Conservation (phyloP, 1,140 invertebrate species). For the Scylla paramamosain region DNA sequence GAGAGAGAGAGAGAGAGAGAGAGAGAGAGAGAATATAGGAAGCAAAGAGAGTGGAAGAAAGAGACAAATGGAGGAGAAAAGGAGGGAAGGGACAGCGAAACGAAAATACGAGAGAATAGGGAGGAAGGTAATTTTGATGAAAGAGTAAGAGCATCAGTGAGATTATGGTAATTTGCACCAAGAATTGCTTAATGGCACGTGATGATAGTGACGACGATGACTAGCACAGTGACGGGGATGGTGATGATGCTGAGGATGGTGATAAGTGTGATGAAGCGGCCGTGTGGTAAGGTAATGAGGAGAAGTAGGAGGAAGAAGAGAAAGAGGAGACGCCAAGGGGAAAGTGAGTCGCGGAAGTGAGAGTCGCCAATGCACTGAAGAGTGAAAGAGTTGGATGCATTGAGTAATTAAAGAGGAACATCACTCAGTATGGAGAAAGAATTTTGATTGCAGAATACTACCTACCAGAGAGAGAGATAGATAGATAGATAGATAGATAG, state of each 20-base stretch:
- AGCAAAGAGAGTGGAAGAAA: not conserved
- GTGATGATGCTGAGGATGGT: not conserved
- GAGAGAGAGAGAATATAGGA: not conserved
- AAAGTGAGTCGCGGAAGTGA: not conserved
- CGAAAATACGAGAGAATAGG: not conserved
- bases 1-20: not conserved
- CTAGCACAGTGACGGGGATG: not conserved
- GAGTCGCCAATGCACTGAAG: not conserved
- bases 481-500: not conserved
- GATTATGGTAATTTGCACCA: not conserved
- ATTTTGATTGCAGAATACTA: conserved; percentile 1
- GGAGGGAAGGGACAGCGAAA: not conserved
- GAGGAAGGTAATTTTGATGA: not conserved
- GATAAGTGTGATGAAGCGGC: no score
- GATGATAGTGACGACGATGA: not conserved
- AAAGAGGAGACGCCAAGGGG: not conserved
- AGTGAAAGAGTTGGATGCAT: not conserved
- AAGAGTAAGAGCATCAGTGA: not conserved
- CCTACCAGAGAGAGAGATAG: not conserved
- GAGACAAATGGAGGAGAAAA: no score
- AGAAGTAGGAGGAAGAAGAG: not conserved
- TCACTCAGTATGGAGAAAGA: not conserved
- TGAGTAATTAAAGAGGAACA: not conserved
- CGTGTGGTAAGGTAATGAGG: no score
- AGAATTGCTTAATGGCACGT: not conserved